phyloP scores from a whole-genome alignment of 2,888 invertebrate genomes.

The Melanostoma scalare region DNA sequence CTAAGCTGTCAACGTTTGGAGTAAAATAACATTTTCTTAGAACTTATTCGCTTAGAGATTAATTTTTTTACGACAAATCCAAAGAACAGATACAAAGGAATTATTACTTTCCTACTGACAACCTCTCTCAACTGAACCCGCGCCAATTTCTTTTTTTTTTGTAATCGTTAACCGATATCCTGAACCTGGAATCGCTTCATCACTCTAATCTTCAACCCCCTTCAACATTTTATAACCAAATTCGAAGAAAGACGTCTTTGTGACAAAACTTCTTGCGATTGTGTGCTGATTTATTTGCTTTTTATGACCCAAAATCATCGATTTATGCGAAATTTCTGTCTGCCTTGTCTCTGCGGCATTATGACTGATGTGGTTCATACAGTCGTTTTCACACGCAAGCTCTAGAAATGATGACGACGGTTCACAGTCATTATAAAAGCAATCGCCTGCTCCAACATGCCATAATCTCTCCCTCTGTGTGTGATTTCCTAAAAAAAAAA shows the following conservation, averaged over 20 bases:
- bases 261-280: slow-evolving; percentile 38
- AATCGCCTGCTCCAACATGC: slow-evolving; percentile 26
- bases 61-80: too few species aligned
- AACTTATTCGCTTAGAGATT: too few species aligned
- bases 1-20: too few species aligned
- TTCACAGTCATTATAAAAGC: slow-evolving; percentile 50
- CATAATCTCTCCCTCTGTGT: slow-evolving; percentile 14
- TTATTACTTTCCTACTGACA: too few species aligned
- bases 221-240: not conserved
- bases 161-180: too few species aligned
- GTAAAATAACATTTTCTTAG: too few species aligned
- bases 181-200: too few species aligned
- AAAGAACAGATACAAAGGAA: too few species aligned
- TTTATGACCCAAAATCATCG: slow-evolving; percentile 39
- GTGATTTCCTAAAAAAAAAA: too few species aligned
- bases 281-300: slow-evolving; percentile 51
- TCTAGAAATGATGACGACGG: slow-evolving; percentile 7
- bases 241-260: slow-evolving; percentile 34
- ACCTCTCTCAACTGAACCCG: too few species aligned
- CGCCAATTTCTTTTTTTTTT: too few species aligned
- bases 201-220: too few species aligned
- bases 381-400: slow-evolving; percentile 6
- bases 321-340: slow-evolving; percentile 41
- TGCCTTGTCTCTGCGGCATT: not conserved
- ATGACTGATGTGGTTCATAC: slow-evolving; percentile 55